A percentile compares a stretch with the other conserved stretches of the same genome.
Conservation (phyloP, 1,140 invertebrate species). For the Anastrepha obliqua region DNA sequence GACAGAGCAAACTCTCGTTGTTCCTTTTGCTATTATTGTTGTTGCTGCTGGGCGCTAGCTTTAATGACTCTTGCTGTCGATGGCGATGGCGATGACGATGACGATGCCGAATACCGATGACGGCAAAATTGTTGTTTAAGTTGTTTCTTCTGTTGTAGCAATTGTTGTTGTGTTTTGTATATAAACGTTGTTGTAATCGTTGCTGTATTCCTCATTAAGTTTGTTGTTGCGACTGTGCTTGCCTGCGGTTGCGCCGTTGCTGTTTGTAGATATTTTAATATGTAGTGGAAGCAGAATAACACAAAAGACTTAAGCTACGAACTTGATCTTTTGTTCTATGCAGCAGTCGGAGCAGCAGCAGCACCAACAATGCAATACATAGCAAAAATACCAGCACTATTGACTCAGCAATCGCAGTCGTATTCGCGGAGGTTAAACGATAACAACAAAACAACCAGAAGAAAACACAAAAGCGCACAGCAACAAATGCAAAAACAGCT, state of each 20-base stretch:
- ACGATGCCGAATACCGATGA: conserved; percentile 3
- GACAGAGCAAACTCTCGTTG: background rate
- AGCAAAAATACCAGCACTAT: background rate
- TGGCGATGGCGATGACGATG: conserved; percentile 6
- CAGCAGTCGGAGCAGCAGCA: background rate
- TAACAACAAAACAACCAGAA: background rate
- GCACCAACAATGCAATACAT: background rate
- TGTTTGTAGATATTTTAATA: conserved; percentile 40
- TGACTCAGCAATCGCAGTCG: conserved; percentile 14
- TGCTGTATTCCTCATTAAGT: conserved; percentile 26
- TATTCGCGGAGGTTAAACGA: conserved; percentile 19
- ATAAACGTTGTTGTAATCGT: background rate
- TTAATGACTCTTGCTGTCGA: background rate
- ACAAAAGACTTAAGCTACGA: conserved; percentile 59
- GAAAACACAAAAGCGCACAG: background rate
- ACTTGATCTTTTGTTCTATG: conserved; percentile 54
- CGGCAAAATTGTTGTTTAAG: conserved; percentile 39
- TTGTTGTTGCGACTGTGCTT: background rate
- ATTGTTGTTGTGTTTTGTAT: background rate
- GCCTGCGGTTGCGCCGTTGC: conserved; percentile 10
- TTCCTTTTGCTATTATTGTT: background rate
- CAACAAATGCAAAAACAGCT: background rate
- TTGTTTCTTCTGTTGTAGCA: background rate
- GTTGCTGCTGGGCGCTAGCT: background rate
- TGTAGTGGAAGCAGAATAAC: conserved; percentile 7